Percentiles rank a stretch among this genome's conserved stretches.
Evolutionary conservation across 2,888 invertebrate genomes (phyloP).

Genomic region (Ceraclea dissimilis): DNA sequence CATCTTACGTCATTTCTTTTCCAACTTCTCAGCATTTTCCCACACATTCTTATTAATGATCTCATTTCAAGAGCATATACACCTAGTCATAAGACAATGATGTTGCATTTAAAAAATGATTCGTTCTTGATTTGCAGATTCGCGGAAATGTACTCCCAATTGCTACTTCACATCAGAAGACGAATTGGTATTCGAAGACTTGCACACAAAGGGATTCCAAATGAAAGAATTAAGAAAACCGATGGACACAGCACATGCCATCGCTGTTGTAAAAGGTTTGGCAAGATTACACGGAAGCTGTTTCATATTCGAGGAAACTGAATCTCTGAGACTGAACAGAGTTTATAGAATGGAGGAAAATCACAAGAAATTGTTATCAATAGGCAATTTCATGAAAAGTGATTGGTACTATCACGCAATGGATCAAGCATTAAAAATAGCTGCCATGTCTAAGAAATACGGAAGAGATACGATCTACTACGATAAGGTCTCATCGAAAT

Average conservation of each 20-base stretch:
- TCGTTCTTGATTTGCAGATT: no score
- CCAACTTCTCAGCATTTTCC: no score
- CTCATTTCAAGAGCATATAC: no score
- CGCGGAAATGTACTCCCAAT: constrained; percentile 29
- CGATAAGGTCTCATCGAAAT: constrained; percentile 10
- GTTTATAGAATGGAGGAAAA: constrained; percentile 14
- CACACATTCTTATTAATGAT: no score
- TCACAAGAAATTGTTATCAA: not conserved
- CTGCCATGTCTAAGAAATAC: constrained; percentile 15
- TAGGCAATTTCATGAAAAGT: not conserved
- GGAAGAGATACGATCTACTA: constrained; percentile 16
- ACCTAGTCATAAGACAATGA: no score
- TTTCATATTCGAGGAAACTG: constrained; percentile 19
- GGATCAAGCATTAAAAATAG: constrained; percentile 14
- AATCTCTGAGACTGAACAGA: constrained; percentile 9
- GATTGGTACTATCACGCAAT: constrained; percentile 1
- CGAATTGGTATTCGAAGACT: constrained; percentile 39
- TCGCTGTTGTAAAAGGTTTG: constrained; percentile 14
- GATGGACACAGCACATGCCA: constrained; percentile 12
- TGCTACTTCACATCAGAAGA: constrained; percentile 37
- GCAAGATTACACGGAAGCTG: constrained; percentile 21
- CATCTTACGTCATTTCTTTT: no score
- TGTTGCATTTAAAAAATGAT: no score
- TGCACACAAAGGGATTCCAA: constrained; percentile 28
- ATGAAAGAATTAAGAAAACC: constrained; percentile 11